phyloP scores from a whole-genome alignment of 2,888 invertebrate species.

The Celastrina argiolus region DNA sequence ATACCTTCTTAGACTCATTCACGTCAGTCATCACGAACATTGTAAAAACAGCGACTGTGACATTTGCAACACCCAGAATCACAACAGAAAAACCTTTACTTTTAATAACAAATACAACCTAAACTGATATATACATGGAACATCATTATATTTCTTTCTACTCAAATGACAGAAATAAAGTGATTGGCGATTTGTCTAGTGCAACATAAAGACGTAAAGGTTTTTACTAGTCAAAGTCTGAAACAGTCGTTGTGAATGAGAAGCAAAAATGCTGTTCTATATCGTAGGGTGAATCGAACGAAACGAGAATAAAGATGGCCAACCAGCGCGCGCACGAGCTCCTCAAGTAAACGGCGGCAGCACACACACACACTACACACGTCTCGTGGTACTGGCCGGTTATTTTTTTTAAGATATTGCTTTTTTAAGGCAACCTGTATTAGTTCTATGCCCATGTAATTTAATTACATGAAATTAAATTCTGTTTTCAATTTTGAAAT shows the following conservation, averaged over 20 bases:
- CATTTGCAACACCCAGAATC: conserved; percentile 24
- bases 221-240: conserved; percentile 29
- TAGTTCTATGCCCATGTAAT: background rate
- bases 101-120: background rate
- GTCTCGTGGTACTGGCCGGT: conserved; percentile 58
- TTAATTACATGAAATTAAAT: background rate
- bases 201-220: conserved; percentile 25
- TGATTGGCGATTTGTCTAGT: background rate
- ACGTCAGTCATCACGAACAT: conserved; percentile 48
- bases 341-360: conserved; percentile 85
- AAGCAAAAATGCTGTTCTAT: conserved; percentile 52
- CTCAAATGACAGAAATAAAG: background rate
- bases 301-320: conserved; percentile 96
- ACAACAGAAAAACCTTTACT: conserved; percentile 21
- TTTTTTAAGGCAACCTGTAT: background rate
- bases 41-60: conserved; percentile 49
- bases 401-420: conserved; percentile 19
- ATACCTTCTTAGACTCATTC: conserved; percentile 55
- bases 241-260: conserved; percentile 53
- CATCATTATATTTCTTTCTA: conserved; percentile 1
- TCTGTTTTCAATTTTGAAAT: background rate
- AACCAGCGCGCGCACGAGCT: conserved; percentile 98
- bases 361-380: conserved; percentile 52
- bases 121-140: background rate
- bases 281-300: conserved; percentile 88